Evolutionary conservation across 2,797 vertebrate species (phyloP), one percentile per base, ranked within the genome.

Genomic region (Chrysolophus pictus): DNA sequence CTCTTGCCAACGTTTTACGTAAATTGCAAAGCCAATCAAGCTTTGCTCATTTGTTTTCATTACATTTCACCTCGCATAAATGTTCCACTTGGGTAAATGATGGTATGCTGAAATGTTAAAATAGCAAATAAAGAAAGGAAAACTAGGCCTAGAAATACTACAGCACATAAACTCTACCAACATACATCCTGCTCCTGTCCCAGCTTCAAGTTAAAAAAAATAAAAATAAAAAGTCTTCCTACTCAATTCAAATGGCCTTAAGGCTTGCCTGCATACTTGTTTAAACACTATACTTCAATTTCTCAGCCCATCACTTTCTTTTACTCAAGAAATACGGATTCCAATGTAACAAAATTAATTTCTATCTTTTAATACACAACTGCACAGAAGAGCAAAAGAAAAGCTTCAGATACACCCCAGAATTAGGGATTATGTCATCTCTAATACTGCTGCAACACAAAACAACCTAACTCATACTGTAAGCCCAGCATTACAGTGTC

Each of bases 21-120:
- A 91, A 93, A 96, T 93, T 92, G 77, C 80, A 90, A 95, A 91
- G 90, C 89, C 82, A 94, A 96, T 96, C 96, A 96, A 93, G 94
- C 78, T 51, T 78, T 90, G 56, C 70, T 94, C 53, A 2, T 91
- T 93, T 92, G 70, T 94, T 96, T 94, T 94, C 82, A 78, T 89
- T 91, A 93, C 70, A 63, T 78, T 93, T 79, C 60, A 93, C 73
- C 23, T 75, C 56, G 78, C 86, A 89, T 76, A 93, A 94, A 78
- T 71, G 89, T 94, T 92, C 70, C 92, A 91, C 85, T 78, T 89
- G 67, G 39, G 92, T 56, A 53, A 93, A 94, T 23, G 74, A 78
- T 64, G 64, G 79, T 64, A 84, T 84, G 84, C 53, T 79, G 79
- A 94, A 89, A 96, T 62, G 58, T 62, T 94, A 95, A 86, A 94